These are phyloP conservation scores for Oxyruncus cristatus DNA, from an alignment of 2,113 vertebrate species.

Conservation along the genomic window DNA sequence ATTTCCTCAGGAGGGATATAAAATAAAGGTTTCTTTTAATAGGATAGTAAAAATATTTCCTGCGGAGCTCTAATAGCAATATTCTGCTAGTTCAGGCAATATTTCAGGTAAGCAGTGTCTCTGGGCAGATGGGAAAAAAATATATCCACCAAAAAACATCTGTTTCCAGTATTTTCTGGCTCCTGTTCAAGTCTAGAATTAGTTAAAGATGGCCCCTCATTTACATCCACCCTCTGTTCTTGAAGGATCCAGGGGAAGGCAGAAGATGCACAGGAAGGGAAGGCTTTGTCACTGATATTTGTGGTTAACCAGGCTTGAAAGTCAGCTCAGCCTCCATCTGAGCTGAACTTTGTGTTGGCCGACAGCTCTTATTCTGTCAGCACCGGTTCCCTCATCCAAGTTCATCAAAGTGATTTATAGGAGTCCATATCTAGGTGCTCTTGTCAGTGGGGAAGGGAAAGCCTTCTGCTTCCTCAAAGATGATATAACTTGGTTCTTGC, in stretches of 20 bases:
- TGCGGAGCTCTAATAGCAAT: background rate
- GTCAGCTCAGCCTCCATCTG: background rate
- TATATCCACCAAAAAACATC: background rate
- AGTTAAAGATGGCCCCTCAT: background rate
- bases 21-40: background rate
- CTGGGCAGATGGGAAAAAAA: background rate
- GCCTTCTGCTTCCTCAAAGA: background rate
- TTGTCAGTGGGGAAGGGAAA: background rate
- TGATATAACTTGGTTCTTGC: background rate
- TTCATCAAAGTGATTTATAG: background rate
- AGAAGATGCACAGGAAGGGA: background rate
- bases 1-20: background rate
- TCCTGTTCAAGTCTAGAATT: background rate
- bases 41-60: background rate
- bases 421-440: background rate
- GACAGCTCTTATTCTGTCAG: background rate
- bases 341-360: conserved; percentile 12
- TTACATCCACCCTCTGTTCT: background rate
- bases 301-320: conserved; percentile 6
- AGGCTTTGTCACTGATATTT: background rate
- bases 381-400: background rate
- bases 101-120: background rate
- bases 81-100: background rate
- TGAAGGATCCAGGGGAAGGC: background rate
- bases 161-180: conserved; percentile 11